A percentile compares a stretch with the other conserved stretches of the same genome.
phyloP scores from a whole-genome alignment of 2,113 vertebrate genomes.

The Aegotheles bennettii region DNA sequence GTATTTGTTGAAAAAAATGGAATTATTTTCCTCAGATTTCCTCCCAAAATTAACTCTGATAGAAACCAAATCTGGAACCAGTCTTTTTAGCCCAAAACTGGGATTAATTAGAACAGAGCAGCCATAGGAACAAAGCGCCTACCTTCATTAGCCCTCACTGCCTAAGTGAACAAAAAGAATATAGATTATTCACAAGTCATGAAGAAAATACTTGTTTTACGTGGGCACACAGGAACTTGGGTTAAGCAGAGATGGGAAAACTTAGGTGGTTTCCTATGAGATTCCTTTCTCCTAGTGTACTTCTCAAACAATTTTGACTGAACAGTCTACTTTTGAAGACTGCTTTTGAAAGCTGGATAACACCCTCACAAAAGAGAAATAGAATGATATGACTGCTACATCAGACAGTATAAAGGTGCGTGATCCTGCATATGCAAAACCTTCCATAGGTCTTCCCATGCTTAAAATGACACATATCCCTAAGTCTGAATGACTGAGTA shows the following conservation, averaged over 20 bases:
- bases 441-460: neutral
- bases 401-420: neutral
- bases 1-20: neutral
- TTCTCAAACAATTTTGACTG: neutral
- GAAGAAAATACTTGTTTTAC: conserved; percentile 1
- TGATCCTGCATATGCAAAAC: conserved; percentile 22
- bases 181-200: neutral
- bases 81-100: neutral
- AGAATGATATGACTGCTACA: neutral
- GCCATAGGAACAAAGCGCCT: neutral
- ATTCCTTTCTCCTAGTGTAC: neutral
- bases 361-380: neutral
- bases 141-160: neutral
- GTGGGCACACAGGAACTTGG: neutral
- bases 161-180: neutral
- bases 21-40: neutral
- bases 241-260: neutral
- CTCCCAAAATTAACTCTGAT: neutral
- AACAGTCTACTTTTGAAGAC: neutral
- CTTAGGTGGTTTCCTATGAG: neutral
- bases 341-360: neutral
- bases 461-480: neutral
- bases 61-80: neutral
- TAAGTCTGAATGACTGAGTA: neutral
- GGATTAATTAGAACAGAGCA: neutral